Evolutionary conservation across 2,113 vertebrate genomes (phyloP).

Genomic region (Cebidichthys violaceus): DNA sequence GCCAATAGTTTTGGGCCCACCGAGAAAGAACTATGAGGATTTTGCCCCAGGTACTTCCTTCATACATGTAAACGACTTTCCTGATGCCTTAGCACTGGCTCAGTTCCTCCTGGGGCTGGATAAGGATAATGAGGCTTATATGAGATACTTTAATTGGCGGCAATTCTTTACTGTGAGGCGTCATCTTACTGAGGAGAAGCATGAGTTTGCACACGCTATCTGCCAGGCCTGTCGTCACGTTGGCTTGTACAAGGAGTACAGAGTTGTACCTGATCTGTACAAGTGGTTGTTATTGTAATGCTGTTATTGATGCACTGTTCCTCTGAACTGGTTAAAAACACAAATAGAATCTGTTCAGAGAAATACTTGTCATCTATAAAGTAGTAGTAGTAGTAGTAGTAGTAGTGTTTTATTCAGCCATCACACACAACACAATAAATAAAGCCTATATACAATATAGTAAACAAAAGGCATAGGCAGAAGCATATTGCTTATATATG

Average conservation of each 20-base stretch:
- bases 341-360: not conserved
- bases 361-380: not conserved
- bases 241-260: constrained; percentile 86
- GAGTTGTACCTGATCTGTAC: constrained; percentile 87
- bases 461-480: no score
- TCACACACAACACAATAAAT: no score
- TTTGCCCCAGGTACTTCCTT: constrained; percentile 88
- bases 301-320: not conserved
- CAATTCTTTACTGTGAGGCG: constrained; percentile 84
- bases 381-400: no score
- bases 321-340: not conserved
- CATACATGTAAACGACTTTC: constrained; percentile 91
- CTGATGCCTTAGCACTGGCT: constrained; percentile 84
- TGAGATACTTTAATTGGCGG: constrained; percentile 89
- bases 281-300: constrained; percentile 81
- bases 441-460: no score
- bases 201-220: constrained; percentile 65
- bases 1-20: constrained; percentile 88
- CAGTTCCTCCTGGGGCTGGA: constrained; percentile 87
- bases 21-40: constrained; percentile 91
- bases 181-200: constrained; percentile 83
- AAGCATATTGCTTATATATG: no score
- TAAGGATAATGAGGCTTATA: constrained; percentile 86
- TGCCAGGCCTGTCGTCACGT: constrained; percentile 89
- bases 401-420: no score